These are phyloP conservation scores for Tamias sibiricus DNA, from an alignment of 2,113 vertebrate species.

Conservation along the genomic window DNA sequence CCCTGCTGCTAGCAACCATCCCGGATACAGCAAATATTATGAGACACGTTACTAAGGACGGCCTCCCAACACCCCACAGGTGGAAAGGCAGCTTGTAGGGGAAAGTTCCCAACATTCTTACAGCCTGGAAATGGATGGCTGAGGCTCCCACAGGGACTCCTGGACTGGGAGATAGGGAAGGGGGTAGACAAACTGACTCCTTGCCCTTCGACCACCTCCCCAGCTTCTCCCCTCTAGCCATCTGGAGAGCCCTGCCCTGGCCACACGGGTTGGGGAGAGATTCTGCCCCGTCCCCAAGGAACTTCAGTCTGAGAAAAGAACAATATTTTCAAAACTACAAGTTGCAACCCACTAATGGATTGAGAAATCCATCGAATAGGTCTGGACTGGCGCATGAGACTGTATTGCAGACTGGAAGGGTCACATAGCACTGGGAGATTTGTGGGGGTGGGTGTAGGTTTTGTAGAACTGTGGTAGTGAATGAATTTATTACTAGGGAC, in stretches of 20 bases:
- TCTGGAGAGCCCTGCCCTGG: neutral
- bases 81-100: constrained; percentile 49
- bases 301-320: neutral
- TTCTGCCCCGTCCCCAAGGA: neutral
- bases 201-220: neutral
- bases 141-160: neutral
- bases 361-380: neutral
- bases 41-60: constrained; percentile 55
- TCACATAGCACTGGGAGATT: neutral
- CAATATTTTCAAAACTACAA: constrained; percentile 6
- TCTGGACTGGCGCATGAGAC: neutral
- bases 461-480: neutral
- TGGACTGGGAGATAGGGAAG: neutral
- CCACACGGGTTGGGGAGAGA: rapidly evolving
- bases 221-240: neutral
- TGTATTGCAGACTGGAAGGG: rapidly evolving
- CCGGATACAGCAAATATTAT: constrained; percentile 67
- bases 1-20: constrained; percentile 33
- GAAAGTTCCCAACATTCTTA: constrained; percentile 53
- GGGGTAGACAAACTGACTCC: neutral
- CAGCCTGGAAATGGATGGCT: neutral
- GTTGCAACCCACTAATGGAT: neutral
- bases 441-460: no score
- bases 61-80: constrained; percentile 2
- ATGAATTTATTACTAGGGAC: neutral